Conservation (phyloP, 2,888 invertebrate species). For the Venusia cambrica region DNA sequence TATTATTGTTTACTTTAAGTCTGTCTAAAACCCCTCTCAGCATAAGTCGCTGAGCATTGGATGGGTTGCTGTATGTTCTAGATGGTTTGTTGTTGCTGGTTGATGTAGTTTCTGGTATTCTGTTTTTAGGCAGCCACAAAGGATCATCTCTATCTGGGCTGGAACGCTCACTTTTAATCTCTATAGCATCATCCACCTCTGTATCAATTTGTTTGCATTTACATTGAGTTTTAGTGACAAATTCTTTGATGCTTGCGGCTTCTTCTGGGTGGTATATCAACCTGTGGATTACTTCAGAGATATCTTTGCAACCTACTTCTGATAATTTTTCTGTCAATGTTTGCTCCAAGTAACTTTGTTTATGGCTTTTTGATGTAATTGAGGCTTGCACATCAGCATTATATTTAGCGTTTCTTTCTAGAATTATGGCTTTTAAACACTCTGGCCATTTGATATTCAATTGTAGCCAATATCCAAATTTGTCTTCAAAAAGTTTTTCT, state of each 20-base stretch:
- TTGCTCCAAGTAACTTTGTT: neutral
- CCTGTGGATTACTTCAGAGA: constrained; percentile 1
- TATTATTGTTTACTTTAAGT: too few species aligned
- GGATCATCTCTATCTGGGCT: neutral
- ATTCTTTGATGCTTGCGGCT: neutral
- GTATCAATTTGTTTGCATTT: neutral
- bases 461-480: constrained; percentile 4
- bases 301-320: neutral
- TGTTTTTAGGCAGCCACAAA: neutral
- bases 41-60: too few species aligned
- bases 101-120: neutral
- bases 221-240: neutral
- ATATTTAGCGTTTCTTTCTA: neutral
- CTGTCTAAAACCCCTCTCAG: too few species aligned
- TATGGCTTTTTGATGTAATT: neutral
- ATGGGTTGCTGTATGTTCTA: too few species aligned
- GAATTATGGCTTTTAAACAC: constrained; percentile 1
- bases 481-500: neutral
- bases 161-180: too few species aligned
- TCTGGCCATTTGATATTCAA: constrained; percentile 1
- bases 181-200: too few species aligned
- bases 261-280: constrained; percentile 6
- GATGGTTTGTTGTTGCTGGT: neutral
- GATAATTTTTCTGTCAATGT: constrained; percentile 1
- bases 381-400: too few species aligned